These are phyloP conservation scores for Calidris pygmaea DNA, from an alignment of 2,113 vertebrate genomes.

Conservation along the genomic window DNA sequence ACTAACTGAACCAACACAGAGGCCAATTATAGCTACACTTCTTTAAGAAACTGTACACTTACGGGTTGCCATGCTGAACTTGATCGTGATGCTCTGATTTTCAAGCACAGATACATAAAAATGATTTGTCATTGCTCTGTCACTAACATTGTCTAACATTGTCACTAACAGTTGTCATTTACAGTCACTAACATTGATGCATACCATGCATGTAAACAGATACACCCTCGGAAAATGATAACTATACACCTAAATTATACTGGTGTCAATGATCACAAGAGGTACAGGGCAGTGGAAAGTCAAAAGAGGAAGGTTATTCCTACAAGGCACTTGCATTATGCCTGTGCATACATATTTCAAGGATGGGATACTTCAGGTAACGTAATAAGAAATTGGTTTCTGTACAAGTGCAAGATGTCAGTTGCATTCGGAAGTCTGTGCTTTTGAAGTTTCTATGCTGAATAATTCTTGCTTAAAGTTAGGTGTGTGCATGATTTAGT, in stretches of 20 bases:
- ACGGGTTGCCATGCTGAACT: not conserved
- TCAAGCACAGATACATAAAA: not conserved
- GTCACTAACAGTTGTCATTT: not conserved
- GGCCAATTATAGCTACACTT: not conserved
- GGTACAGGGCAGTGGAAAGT: not conserved
- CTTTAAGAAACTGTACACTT: not conserved
- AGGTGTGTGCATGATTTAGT: not conserved
- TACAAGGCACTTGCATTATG: not conserved
- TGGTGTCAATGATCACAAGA: not conserved
- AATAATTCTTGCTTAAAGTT: not conserved
- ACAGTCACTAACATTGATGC: not conserved
- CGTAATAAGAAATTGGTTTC: not conserved
- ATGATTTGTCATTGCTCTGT: not conserved
- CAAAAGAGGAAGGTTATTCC: not conserved
- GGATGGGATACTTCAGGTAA: not conserved
- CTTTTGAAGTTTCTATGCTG: not conserved
- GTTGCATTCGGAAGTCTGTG: not conserved
- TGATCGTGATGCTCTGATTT: not conserved
- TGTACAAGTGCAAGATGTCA: not conserved
- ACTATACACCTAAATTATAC: not conserved
- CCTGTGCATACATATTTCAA: not conserved
- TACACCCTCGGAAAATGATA: not conserved
- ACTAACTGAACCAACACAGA: not conserved
- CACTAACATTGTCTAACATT: too few relatives aligned
- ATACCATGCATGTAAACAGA: not conserved